Conservation (phyloP, 2,888 invertebrate species). For the Synanthedon formicaeformis region DNA sequence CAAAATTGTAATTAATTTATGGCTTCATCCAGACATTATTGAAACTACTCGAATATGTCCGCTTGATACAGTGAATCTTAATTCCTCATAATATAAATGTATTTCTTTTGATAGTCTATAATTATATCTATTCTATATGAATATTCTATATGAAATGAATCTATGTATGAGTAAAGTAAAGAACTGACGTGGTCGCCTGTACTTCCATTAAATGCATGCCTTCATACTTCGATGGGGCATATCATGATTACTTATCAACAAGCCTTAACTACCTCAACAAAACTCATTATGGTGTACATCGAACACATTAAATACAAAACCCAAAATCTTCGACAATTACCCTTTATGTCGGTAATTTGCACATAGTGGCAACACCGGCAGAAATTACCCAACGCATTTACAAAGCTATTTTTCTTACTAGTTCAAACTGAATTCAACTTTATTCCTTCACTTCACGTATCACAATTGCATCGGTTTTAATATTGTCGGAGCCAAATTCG, state of each 20-base stretch:
- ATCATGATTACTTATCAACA: not conserved
- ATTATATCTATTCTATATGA: no score
- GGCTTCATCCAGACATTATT: no score
- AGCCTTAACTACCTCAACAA: conserved; percentile 1
- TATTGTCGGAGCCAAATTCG: conserved; percentile 4
- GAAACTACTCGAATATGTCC: no score
- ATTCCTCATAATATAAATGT: no score
- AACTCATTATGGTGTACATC: conserved; percentile 34
- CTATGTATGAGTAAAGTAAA: no score
- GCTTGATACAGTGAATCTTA: no score
- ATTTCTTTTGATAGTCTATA: no score
- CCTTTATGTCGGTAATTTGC: conserved; percentile 56
- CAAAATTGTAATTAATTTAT: no score
- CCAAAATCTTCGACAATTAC: conserved; percentile 53
- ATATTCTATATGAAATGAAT: no score
- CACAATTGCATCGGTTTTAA: not conserved
- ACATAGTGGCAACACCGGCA: conserved; percentile 49
- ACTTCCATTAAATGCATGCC: not conserved
- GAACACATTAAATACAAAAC: conserved; percentile 32
- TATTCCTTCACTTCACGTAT: no score
- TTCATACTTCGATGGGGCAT: not conserved
- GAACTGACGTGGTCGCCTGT: not conserved
- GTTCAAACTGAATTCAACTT: no score
- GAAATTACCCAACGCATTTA: conserved; percentile 29
- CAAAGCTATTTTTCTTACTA: no score